Evolutionary conservation across 2,797 vertebrate species (phyloP), one percentile per base, ranked within the genome.

Genomic region (Pseudopleuronectes americanus): DNA sequence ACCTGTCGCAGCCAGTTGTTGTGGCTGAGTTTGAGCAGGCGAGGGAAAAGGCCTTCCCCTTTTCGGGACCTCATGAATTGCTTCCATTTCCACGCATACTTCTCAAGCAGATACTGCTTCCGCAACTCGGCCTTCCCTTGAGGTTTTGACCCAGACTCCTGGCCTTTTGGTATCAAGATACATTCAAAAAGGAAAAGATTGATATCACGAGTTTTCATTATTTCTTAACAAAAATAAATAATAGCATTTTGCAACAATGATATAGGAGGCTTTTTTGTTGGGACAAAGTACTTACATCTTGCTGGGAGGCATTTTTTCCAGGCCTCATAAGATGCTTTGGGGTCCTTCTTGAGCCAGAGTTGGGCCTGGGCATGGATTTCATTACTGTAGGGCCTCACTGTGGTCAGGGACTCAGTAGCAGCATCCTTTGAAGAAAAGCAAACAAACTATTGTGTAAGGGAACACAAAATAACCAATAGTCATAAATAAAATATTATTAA

Each of bases 251-350:
- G 2, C 22, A 16, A 31, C 6, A 71, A 1, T 22, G 6, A 38
- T 4, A 12, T 19, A 12, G 16, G 8, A 14, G 14, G 55, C 1
- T 22, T 23, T 17, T 58, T 54, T 71, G 9, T 60, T 38, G 7
- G 16, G 8, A 57, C 47, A 56, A 1, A 16, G 3, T 36, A 77
- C 89, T 86, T 90, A 97, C 98, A 96, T 97, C 97, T 93, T 78
- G 96, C 96, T 57, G 97, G 97, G 84, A 99, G 97, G 85, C 98
- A 99, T 82, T 99, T 99, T 84, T 98, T 99, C 98, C 98, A 99
- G 78, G 97, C 95, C 67, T 99, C 97, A 1, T 99, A 99, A 0
- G 97, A 97, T 0, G 98, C 97, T 87, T 99, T 99, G 55, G 96
- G 96, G 65, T 99, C 98, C 84, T 97, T 97, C 93, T 98, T 99